Evolutionary conservation across 2,888 invertebrate species (phyloP).

Genomic region (Cheilosia impressa): DNA sequence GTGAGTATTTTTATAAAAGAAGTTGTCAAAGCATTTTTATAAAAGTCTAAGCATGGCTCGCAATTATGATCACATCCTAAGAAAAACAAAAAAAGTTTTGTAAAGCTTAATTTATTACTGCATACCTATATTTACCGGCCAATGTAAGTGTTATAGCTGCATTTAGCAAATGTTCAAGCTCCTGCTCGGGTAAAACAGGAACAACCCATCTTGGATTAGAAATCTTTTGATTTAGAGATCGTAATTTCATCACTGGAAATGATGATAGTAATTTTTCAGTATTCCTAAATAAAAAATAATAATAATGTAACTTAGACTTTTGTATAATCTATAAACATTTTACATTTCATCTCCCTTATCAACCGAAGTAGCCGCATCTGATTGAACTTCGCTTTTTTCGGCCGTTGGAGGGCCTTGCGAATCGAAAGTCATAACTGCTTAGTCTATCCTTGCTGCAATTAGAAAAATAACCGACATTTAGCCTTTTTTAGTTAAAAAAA

Average conservation of each 20-base stretch:
- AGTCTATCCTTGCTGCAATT: constrained; percentile 14
- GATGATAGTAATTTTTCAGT: constrained; percentile 82
- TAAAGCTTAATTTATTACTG: neutral
- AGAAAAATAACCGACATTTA: neutral
- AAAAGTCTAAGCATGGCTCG: constrained; percentile 96
- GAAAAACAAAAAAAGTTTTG: neutral
- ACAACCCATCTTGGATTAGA: constrained; percentile 98
- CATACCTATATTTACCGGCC: constrained; percentile 87
- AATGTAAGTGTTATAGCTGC: constrained; percentile 94
- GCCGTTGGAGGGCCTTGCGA: constrained; percentile 81
- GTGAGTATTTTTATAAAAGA: constrained; percentile 98
- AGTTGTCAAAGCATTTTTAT: constrained; percentile 95
- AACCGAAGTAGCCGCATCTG: constrained; percentile 73
- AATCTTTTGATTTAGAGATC: constrained; percentile 97
- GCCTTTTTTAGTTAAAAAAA: neutral
- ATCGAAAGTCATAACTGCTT: constrained; percentile 81
- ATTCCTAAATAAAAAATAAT: constrained; percentile 77
- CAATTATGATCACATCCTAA: constrained; percentile 93
- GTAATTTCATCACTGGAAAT: constrained; percentile 94
- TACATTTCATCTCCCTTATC: constrained; percentile 58
- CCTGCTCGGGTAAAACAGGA: constrained; percentile 97
- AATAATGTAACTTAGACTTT: constrained; percentile 44
- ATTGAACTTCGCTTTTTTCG: constrained; percentile 76
- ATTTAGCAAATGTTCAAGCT: constrained; percentile 95
- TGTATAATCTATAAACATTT: neutral